Percentiles rank a stretch among this genome's conserved stretches.
Evolutionary conservation across 37 sponge, comb jelly and placozoan species (phyloP).

Genomic region (Eunapius fragilis): DNA sequence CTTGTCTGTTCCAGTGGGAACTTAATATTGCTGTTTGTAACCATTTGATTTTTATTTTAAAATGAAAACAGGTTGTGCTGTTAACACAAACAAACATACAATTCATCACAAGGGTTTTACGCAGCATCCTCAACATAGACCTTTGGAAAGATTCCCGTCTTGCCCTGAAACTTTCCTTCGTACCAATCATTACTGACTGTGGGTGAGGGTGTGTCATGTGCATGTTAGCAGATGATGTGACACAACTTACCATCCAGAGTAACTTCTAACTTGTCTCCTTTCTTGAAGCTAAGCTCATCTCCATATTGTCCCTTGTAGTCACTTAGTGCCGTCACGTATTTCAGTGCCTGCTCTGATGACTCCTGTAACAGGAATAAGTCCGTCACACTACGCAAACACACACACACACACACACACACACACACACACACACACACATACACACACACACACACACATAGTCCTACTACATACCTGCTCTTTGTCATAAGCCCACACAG

Average conservation of each 20-base stretch:
- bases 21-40: neutral
- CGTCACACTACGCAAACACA: neutral
- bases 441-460: constrained; percentile 6
- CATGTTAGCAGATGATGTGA: neutral
- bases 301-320: constrained; percentile 63
- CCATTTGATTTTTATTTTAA: neutral
- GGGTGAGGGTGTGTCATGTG: neutral
- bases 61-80: neutral
- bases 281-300: constrained; percentile 77
- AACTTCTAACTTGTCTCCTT: constrained; percentile 73
- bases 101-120: neutral
- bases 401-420: neutral
- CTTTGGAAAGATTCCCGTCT: constrained; percentile 81
- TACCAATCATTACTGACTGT: constrained; percentile 86
- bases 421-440: neutral
- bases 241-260: constrained; percentile 69
- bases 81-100: neutral
- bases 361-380: neutral
- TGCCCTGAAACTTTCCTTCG: constrained; percentile 58
- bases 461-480: constrained; percentile 33
- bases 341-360: constrained; percentile 8
- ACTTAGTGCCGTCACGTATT: constrained; percentile 57
- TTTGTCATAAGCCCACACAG: constrained; percentile 88
- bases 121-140: constrained; percentile 46
- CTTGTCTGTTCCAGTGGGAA: neutral